These are phyloP conservation scores for Chironomus riparius DNA, from an alignment of 2,888 invertebrate species.

Conservation along the genomic window DNA sequence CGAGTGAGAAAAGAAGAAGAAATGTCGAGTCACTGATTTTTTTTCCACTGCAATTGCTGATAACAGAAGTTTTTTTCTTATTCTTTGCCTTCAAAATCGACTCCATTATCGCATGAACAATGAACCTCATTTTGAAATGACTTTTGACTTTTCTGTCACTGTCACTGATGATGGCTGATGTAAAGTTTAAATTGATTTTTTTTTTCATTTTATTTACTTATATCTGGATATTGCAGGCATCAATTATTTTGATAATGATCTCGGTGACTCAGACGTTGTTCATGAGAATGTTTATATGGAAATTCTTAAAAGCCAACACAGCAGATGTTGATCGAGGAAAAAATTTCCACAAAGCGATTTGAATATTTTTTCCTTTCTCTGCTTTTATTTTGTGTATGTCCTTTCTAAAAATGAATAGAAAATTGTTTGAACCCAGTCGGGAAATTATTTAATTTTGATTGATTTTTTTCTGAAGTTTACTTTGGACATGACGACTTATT, in stretches of 20 bases:
- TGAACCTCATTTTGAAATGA: not conserved
- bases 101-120: not conserved
- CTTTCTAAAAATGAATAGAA: too few species aligned
- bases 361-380: not conserved
- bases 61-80: slow-evolving; percentile 1
- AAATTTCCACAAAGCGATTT: not conserved
- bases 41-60: slow-evolving; percentile 13
- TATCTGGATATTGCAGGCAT: not conserved
- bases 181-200: not conserved
- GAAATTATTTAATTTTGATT: not conserved
- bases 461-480: too few species aligned
- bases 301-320: not conserved
- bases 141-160: not conserved
- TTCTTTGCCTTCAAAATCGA: not conserved
- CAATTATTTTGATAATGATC: slow-evolving; percentile 5
- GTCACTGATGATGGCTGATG: not conserved
- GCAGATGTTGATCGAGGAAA: not conserved
- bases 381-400: too few species aligned
- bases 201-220: not conserved
- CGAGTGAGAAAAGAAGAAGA: not conserved
- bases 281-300: not conserved
- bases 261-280: not conserved
- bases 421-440: too few species aligned
- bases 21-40: slow-evolving; percentile 18
- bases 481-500: too few species aligned